phyloP scores from a whole-genome alignment of 2,888 invertebrate species.

The Oscheius sp. region DNA sequence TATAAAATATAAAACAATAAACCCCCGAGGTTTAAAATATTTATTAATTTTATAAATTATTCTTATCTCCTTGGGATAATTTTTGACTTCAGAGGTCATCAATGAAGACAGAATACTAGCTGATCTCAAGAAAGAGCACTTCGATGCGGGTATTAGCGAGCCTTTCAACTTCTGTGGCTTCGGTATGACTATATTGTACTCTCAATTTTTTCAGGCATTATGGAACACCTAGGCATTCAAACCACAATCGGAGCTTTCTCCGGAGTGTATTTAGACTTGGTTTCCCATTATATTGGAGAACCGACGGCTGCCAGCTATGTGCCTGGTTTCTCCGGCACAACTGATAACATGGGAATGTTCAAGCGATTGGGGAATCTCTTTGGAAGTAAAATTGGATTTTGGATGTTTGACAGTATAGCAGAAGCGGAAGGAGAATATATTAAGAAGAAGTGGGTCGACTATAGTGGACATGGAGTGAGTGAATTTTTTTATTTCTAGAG shows the following conservation, averaged over 20 bases:
- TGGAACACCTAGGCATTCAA: slow-evolving; percentile 15
- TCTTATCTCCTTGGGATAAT: no score
- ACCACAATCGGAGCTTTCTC: slow-evolving; percentile 8
- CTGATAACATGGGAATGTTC: slow-evolving; percentile 13
- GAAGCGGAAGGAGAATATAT: background rate
- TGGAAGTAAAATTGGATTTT: slow-evolving; percentile 2
- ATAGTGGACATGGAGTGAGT: slow-evolving; percentile 4
- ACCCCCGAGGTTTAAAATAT: no score
- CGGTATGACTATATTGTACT: no score
- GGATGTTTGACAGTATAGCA: slow-evolving; percentile 12
- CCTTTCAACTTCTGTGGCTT: slow-evolving; percentile 30
- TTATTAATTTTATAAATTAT: no score
- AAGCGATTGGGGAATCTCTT: slow-evolving; percentile 3
- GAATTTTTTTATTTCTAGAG: no score
- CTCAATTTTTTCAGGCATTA: slow-evolving; percentile 8
- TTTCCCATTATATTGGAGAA: slow-evolving; percentile 20
- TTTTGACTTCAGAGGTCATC: slow-evolving; percentile 7
- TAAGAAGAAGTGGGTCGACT: slow-evolving; percentile 3
- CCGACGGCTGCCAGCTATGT: slow-evolving; percentile 19
- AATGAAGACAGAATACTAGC: slow-evolving; percentile 8
- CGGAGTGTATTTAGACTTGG: slow-evolving; percentile 6
- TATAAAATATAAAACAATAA: no score
- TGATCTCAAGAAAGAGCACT: slow-evolving; percentile 16
- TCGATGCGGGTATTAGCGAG: slow-evolving; percentile 22
- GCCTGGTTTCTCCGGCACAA: background rate